phyloP scores from a whole-genome alignment of 2,797 vertebrate genomes.

The Craterocephalus amniculus region DNA sequence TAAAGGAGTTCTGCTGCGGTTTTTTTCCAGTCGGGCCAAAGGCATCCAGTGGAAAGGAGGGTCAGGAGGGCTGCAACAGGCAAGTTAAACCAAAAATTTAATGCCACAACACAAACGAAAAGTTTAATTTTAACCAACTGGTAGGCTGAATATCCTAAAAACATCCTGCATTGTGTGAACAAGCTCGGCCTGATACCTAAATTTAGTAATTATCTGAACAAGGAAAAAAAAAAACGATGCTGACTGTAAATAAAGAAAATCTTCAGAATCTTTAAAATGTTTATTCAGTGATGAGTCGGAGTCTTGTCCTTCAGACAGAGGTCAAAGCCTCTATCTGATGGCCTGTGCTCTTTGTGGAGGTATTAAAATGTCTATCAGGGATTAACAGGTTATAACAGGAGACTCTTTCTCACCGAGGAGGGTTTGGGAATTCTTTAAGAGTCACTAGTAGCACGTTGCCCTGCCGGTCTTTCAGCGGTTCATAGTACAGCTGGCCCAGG shows the following conservation, averaged over 20 bases:
- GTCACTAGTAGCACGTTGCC: conserved; percentile 85
- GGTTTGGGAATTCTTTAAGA: conserved; percentile 72
- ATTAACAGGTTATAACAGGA: conserved; percentile 10
- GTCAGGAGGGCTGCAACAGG: conserved; percentile 60
- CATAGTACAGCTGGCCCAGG: conserved; percentile 84
- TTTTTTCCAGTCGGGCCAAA: conserved; percentile 77
- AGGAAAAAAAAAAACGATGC: background rate
- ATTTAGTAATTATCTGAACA: background rate
- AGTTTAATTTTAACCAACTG: background rate
- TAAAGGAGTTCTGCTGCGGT: conserved; percentile 74
- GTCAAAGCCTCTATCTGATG: background rate
- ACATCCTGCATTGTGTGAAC: background rate
- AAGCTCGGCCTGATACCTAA: background rate
- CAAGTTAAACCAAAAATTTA: conserved; percentile 7
- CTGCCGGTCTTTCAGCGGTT: conserved; percentile 84
- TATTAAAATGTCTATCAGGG: background rate
- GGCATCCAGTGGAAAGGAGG: conserved; percentile 80
- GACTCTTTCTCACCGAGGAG: conserved; percentile 55
- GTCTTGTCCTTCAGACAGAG: background rate
- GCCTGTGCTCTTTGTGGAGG: background rate
- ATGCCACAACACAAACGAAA: conserved; percentile 3
- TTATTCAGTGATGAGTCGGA: background rate
- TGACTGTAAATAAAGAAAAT: background rate
- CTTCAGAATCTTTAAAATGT: background rate
- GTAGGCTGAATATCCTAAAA: too few species aligned